Evolutionary conservation across 2,888 invertebrate species (phyloP).

Genomic region (Troglohyphantes excavatus): DNA sequence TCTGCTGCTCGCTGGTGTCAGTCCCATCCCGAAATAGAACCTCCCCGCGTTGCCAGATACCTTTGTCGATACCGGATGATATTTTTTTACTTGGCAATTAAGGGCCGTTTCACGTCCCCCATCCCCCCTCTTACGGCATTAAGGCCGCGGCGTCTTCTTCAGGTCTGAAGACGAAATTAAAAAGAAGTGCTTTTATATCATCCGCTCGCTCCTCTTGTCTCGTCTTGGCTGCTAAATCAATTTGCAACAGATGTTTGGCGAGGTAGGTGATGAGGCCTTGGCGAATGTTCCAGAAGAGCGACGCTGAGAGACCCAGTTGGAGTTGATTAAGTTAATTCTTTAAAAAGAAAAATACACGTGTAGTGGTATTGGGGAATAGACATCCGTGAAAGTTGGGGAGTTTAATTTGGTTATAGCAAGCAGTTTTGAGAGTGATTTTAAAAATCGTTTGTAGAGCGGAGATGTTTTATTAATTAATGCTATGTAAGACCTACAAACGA

Average conservation of each 20-base stretch:
- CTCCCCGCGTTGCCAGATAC: conserved; percentile 17
- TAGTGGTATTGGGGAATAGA: too few species aligned
- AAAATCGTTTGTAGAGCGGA: too few species aligned
- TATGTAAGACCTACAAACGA: too few species aligned
- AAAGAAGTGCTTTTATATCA: background rate
- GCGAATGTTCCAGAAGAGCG: background rate
- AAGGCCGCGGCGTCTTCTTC: background rate
- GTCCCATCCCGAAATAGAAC: background rate
- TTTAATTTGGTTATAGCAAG: too few species aligned
- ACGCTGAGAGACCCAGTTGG: background rate
- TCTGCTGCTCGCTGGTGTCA: background rate
- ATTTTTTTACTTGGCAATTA: conserved; percentile 3
- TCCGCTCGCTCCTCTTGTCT: background rate
- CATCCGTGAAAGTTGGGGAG: too few species aligned
- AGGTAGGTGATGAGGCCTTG: background rate
- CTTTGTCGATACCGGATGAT: background rate
- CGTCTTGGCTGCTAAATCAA: conserved; percentile 14
- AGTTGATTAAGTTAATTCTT: background rate
- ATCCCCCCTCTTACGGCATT: too few species aligned
- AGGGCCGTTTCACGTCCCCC: background rate
- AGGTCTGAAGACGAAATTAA: background rate
- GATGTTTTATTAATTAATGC: too few species aligned
- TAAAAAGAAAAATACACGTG: background rate
- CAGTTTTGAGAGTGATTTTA: too few species aligned
- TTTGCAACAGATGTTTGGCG: conserved; percentile 19